Conservation (phyloP, 2,113 vertebrate genomes). For the Elanoides forficatus region DNA sequence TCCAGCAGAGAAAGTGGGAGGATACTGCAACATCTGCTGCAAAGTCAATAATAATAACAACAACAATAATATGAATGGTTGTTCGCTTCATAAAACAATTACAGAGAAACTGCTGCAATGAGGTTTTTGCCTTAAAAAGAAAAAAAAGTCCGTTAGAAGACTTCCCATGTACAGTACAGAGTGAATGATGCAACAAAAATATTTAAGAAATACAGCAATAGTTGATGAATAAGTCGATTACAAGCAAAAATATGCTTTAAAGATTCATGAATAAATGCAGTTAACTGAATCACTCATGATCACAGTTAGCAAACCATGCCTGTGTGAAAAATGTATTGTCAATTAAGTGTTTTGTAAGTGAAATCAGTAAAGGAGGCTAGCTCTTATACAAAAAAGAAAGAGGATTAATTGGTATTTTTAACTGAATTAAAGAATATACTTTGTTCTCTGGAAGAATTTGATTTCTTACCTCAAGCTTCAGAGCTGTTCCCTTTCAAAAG, state of each 20-base stretch:
- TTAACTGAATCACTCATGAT: conserved; percentile 43
- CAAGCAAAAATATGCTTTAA: conserved; percentile 33
- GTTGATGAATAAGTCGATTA: background rate
- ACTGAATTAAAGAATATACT: background rate
- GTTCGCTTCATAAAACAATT: background rate
- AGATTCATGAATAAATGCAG: conserved; percentile 33
- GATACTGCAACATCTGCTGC: background rate
- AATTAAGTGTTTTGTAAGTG: background rate
- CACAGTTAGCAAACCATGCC: conserved; percentile 22
- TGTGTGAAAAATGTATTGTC: conserved; percentile 31
- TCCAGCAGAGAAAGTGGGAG: background rate
- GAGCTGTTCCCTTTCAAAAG: background rate
- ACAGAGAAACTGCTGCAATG: background rate
- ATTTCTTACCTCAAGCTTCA: conserved; percentile 15
- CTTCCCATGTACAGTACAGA: background rate
- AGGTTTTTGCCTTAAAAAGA: background rate
- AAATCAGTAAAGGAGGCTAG: background rate
- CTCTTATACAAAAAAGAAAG: background rate
- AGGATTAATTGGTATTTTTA: conserved; percentile 10
- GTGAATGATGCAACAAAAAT: background rate
- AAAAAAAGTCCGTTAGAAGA: background rate
- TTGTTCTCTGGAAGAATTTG: background rate
- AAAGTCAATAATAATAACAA: background rate
- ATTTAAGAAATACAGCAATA: background rate
- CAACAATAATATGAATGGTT: background rate